These are phyloP conservation scores for Micromesistius poutassou DNA, from an alignment of 2,797 vertebrate species.

Conservation along the genomic window DNA sequence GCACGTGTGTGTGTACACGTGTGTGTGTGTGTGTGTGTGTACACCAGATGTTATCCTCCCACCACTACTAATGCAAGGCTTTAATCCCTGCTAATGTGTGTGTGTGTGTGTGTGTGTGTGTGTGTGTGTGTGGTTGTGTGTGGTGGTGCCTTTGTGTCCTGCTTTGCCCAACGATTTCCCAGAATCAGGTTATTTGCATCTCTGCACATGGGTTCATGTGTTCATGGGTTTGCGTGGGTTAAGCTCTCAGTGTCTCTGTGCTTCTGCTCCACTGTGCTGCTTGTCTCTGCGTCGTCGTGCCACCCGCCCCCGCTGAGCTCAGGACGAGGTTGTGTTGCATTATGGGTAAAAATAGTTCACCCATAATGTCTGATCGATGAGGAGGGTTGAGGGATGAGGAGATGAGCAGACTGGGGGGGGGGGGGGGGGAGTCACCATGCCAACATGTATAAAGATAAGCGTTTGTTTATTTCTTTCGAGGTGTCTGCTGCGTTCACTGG, in stretches of 20 bases:
- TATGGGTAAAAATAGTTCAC: conserved; percentile 52
- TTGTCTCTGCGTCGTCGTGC: background rate
- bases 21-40: conserved; percentile 12
- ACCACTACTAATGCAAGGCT: conserved; percentile 37
- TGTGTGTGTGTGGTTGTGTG: conserved; percentile 2
- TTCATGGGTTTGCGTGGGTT: conserved; percentile 9
- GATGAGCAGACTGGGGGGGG: conserved; percentile 35
- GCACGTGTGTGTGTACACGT: background rate
- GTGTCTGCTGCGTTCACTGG: background rate
- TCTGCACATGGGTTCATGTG: conserved; percentile 4
- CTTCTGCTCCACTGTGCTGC: background rate
- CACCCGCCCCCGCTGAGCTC: conserved; percentile 5
- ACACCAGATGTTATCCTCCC: conserved; percentile 62
- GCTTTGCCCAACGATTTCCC: conserved; percentile 36
- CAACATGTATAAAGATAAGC: background rate
- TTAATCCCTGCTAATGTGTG: conserved; percentile 45
- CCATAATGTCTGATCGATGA: conserved; percentile 49
- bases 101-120: conserved; percentile 11
- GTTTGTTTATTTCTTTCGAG: background rate
- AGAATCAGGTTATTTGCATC: conserved; percentile 32
- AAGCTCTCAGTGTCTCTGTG: background rate
- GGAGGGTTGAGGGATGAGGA: conserved; percentile 18
- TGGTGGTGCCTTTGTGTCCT: conserved; percentile 2
- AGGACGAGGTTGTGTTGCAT: conserved; percentile 21
- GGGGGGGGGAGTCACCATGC: background rate